These are phyloP conservation scores for Sorex araneus DNA, from an alignment of 2,113 vertebrate genomes.

Conservation along the genomic window DNA sequence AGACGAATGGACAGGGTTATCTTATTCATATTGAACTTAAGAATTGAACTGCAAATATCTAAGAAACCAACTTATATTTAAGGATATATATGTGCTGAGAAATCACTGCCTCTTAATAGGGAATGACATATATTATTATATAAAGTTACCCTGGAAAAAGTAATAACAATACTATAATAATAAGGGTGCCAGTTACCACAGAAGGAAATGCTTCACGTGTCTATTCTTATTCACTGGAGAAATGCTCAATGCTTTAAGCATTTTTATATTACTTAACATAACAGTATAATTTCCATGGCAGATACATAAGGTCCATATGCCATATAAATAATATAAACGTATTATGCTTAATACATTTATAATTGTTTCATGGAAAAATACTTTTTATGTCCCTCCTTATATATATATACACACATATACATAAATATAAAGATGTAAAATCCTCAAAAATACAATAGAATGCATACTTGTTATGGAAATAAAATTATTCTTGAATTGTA, in stretches of 20 bases:
- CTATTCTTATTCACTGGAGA: neutral
- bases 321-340: neutral
- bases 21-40: neutral
- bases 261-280: too few species aligned
- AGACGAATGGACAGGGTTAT: neutral
- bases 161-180: neutral
- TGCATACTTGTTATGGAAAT: neutral
- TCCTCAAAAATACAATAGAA: neutral
- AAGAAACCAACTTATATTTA: slow-evolving; percentile 40
- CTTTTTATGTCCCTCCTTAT: too few species aligned
- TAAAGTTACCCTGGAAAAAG: neutral
- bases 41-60: slow-evolving; percentile 47
- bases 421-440: too few species aligned
- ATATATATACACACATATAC: neutral
- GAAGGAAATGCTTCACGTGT: slow-evolving; percentile 36
- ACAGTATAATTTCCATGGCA: too few species aligned
- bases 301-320: neutral
- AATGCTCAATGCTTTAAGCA: neutral
- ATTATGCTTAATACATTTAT: neutral
- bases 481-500: neutral
- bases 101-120: slow-evolving; percentile 38
- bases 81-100: slow-evolving; percentile 42
- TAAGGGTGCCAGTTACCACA: neutral
- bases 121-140: neutral
- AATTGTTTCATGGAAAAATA: slow-evolving; percentile 19